A percentile compares a stretch with the other conserved stretches of the same genome.
Evolutionary conservation across 92 coral and sea anemone species (phyloP).

Genomic region (Bergia puertoricense): DNA sequence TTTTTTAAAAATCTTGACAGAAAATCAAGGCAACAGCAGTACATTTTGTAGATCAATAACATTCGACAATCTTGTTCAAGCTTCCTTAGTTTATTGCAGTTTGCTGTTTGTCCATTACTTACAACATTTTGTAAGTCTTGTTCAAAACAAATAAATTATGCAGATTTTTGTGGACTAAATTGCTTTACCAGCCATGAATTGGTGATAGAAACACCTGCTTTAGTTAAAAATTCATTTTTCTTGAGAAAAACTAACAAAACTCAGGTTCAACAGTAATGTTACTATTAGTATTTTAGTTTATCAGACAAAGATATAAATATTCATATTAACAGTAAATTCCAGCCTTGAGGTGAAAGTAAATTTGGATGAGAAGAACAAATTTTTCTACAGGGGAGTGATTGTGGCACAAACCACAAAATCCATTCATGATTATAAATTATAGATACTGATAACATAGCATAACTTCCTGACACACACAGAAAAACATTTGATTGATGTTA

Average conservation of each 20-base stretch:
- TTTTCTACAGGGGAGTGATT: not conserved
- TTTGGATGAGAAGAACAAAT: not conserved
- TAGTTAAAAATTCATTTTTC: not conserved
- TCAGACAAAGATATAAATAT: not conserved
- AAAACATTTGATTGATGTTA: too few species aligned
- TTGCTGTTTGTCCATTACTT: not conserved
- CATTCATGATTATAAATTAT: too few species aligned
- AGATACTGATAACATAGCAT: too few species aligned
- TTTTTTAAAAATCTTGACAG: not conserved
- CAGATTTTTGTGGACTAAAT: slow-evolving; percentile 4
- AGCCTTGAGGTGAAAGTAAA: not conserved
- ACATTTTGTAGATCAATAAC: not conserved
- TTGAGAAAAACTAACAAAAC: too few species aligned
- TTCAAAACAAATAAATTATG: not conserved
- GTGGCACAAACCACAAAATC: slow-evolving; percentile 7
- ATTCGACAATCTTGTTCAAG: not conserved
- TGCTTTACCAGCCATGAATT: slow-evolving; percentile 2
- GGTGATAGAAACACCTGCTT: not conserved
- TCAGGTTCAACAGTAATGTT: not conserved
- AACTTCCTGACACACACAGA: too few species aligned
- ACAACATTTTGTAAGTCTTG: not conserved
- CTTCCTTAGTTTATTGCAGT: not conserved
- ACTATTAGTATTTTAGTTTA: too few species aligned
- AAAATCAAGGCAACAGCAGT: not conserved
- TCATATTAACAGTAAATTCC: not conserved